phyloP scores from a whole-genome alignment of 2,797 vertebrate genomes.

The Nyctibius grandis region DNA sequence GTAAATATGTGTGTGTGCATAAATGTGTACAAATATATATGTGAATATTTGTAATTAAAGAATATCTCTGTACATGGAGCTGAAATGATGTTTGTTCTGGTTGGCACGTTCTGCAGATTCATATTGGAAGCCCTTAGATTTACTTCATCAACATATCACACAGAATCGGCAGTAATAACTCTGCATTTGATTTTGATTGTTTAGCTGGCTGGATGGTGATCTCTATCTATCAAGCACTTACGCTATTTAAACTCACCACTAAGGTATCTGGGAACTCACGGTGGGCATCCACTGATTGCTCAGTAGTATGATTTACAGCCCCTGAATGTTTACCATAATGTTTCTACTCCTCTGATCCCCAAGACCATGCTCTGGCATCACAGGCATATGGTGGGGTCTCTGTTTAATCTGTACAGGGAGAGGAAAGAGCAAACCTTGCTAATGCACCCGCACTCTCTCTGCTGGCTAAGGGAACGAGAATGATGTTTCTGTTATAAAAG shows the following conservation, averaged over 20 bases:
- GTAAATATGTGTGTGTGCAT: neutral
- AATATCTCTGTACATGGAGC: neutral
- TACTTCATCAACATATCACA: neutral
- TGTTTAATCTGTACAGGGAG: neutral
- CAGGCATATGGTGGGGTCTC: neutral
- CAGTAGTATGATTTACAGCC: neutral
- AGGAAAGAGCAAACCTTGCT: neutral
- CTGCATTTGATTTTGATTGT: slow-evolving; percentile 29
- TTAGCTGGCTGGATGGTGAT: neutral
- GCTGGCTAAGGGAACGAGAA: neutral
- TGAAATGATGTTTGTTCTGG: neutral
- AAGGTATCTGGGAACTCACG: neutral
- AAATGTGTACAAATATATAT: neutral
- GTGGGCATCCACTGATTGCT: neutral
- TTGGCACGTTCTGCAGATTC: neutral
- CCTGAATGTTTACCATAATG: neutral
- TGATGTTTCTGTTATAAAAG: neutral
- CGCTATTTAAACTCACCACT: neutral
- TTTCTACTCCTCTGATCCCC: neutral
- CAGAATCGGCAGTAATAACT: neutral
- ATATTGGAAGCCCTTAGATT: neutral
- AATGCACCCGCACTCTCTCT: neutral
- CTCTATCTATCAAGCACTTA: neutral
- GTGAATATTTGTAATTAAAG: neutral
- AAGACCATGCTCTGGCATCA: neutral